Base-by-base conservation (phyloP, 1,140 invertebrate species). In the Dufourea novaeangliae region DNA sequence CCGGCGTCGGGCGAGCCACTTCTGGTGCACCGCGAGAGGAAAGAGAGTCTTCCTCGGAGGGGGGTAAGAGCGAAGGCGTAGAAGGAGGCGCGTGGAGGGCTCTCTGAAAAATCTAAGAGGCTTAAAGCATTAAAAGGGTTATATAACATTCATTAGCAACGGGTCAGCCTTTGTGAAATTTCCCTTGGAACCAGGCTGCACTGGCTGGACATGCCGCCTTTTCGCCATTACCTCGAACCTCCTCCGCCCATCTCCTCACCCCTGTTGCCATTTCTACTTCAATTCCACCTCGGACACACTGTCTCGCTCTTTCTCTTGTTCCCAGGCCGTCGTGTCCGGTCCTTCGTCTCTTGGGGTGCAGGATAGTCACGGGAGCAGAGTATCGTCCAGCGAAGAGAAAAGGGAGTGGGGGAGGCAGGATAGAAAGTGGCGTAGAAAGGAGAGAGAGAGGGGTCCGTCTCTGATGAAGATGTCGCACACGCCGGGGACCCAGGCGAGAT, bases 91-190 rank as follows among this genome's bases (percentile, higher is more conserved):
- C 59, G 75, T 88, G 79, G 85, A 91, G 88, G 84, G 90, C 88
- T 75, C 86, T 91, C 89, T 92, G 88, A 92, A 92, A 92, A 92
- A 92, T 92, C 91, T 91, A 92, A 92, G 90, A 93, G 91, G 91
- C 90, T 91, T 92, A 92, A 92, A 91, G 91, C 91, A 92, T 92
- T 92, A 92, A 93, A 92, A 92, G 91, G 91, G 92, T 93, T 91
- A 93, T 92, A 91, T 91, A 92, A 93, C 92, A 92, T 93, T 92
- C 91, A 93, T 93, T 93, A 92, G 85, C 87, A 87, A 82, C 86
- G 84, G 91, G 91, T 92, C 90, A 92, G 89, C 88, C 89, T 92
- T 92, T 92, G 91, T 92, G 87, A 90, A 90, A 90, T 91, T 92
- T 91, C 85, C 89, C 90, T 90, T 87, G 86, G 82, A 88, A 88